phyloP scores from a whole-genome alignment of 2,113 vertebrate genomes.

The Pollimyrus isidori region DNA sequence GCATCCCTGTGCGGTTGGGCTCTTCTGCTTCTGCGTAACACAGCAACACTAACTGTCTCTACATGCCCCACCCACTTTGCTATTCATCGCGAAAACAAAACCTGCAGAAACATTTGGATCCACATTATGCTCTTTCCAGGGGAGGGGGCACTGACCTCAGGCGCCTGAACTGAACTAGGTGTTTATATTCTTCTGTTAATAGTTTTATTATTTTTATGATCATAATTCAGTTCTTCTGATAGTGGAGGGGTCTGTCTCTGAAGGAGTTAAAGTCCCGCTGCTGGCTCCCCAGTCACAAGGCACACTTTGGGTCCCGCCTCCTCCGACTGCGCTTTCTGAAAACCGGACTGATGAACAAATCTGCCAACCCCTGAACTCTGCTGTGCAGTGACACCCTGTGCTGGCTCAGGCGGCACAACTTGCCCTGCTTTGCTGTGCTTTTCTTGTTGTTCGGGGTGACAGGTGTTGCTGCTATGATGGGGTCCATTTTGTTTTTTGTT shows the following conservation, averaged over 20 bases:
- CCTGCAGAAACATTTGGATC: neutral
- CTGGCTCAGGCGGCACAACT: neutral
- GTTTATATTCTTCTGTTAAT: conserved; percentile 9
- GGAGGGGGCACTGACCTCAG: neutral
- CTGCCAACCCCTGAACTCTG: neutral
- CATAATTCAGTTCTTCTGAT: neutral
- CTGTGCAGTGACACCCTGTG: neutral
- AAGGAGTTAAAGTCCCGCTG: neutral
- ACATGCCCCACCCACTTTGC: neutral
- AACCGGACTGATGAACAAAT: conserved; percentile 7
- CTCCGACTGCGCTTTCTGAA: neutral
- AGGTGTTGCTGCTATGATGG: conserved; percentile 18
- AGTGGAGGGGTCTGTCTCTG: neutral
- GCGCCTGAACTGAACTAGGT: conserved; percentile 7
- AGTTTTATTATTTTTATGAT: neutral
- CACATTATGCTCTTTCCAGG: neutral
- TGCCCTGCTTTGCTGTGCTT: conserved; percentile 30
- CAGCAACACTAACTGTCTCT: neutral
- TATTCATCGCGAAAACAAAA: neutral
- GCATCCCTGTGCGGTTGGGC: neutral
- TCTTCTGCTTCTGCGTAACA: neutral
- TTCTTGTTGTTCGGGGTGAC: neutral
- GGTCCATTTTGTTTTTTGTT: neutral
- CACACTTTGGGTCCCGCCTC: neutral
- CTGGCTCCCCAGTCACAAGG: neutral